These are phyloP conservation scores for Dyspetes luteomarginatus DNA, from an alignment of 2,888 invertebrate genomes.

Conservation along the genomic window DNA sequence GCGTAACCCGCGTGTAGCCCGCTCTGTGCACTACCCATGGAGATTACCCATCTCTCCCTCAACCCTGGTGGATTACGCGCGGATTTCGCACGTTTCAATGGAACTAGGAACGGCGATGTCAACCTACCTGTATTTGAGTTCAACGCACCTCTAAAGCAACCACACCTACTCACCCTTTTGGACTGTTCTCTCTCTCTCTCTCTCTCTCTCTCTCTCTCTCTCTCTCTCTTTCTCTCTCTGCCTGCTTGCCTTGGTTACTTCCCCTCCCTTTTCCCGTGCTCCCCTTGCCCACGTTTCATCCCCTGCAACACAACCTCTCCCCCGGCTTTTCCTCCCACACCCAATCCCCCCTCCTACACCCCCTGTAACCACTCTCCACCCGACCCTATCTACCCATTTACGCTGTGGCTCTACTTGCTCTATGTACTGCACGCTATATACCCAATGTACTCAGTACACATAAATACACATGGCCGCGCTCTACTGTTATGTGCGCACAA, in stretches of 20 bases:
- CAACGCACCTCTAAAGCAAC: constrained; percentile 83
- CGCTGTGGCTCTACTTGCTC: constrained; percentile 63
- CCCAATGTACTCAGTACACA: constrained; percentile 21
- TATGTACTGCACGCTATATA: constrained; percentile 51
- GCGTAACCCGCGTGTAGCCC: constrained; percentile 57
- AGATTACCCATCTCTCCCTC: constrained; percentile 53
- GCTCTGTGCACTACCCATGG: constrained; percentile 55
- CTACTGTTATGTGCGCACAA: constrained; percentile 5
- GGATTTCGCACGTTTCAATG: constrained; percentile 81
- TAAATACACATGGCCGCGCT: constrained; percentile 47
- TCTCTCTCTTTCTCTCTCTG: constrained; percentile 38
- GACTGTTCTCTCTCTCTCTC: constrained; percentile 78
- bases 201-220: constrained; percentile 55
- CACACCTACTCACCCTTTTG: constrained; percentile 81
- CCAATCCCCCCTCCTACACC: constrained; percentile 68
- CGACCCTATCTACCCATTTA: constrained; percentile 74
- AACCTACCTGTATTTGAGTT: constrained; percentile 81
- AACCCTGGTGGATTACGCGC: constrained; percentile 77
- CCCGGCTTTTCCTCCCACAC: constrained; percentile 68
- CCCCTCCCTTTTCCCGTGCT: constrained; percentile 58
- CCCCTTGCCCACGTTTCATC: constrained; percentile 66
- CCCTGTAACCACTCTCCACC: constrained; percentile 75
- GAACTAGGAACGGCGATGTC: constrained; percentile 81
- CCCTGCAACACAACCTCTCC: constrained; percentile 62
- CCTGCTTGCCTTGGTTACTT: too few relatives aligned